A percentile compares a stretch with the other conserved stretches of the same genome.
These are phyloP conservation scores for Corvus moneduloides DNA, from an alignment of 2,113 vertebrate species.

Conservation along the genomic window DNA sequence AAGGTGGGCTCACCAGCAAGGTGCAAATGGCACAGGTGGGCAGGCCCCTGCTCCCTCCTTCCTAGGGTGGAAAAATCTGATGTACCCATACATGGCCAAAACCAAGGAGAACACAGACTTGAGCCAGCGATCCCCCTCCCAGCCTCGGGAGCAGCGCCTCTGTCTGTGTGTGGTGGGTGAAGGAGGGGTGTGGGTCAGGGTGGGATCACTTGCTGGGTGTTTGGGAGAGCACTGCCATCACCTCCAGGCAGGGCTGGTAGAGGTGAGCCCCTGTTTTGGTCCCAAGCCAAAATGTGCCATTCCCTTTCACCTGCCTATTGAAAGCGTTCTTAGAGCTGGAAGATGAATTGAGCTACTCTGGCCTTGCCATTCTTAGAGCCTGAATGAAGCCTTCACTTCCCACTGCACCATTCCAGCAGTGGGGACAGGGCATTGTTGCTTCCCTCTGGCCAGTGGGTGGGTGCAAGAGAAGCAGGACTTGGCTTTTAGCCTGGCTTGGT, in stretches of 20 bases:
- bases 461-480: background rate
- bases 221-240: background rate
- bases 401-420: background rate
- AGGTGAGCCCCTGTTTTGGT: background rate
- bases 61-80: background rate
- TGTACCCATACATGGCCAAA: background rate
- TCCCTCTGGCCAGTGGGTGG: background rate
- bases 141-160: fast-evolving
- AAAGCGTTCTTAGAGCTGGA: background rate
- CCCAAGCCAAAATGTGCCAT: background rate
- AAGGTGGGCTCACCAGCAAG: background rate
- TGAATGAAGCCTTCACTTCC: background rate
- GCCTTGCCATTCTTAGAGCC: background rate
- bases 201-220: background rate
- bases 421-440: fast-evolving
- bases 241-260: background rate
- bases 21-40: background rate
- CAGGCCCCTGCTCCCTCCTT: background rate
- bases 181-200: background rate
- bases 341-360: background rate
- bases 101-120: background rate
- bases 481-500: background rate
- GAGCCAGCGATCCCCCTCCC: fast-evolving
- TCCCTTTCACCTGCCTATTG: background rate
- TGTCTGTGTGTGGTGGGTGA: background rate